Evolutionary conservation across 2,113 vertebrate genomes (phyloP).

Genomic region (Xiphorhynchus elegans): DNA sequence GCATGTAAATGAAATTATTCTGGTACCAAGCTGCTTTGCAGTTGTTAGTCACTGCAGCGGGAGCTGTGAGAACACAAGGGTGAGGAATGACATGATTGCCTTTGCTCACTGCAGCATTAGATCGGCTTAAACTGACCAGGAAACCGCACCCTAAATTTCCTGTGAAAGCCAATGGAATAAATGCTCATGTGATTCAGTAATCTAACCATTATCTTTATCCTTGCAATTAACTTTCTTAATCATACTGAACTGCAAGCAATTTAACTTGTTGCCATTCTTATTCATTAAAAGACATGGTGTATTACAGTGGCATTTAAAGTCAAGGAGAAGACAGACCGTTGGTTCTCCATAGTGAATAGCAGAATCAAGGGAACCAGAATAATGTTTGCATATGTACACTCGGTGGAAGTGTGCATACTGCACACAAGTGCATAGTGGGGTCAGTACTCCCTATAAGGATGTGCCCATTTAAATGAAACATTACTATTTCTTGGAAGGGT

Average conservation of each 20-base stretch:
- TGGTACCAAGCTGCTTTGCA: not conserved
- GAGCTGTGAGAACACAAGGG: not conserved
- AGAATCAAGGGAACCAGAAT: not conserved
- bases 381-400: not conserved
- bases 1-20: not conserved
- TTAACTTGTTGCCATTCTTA: not conserved
- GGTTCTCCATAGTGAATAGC: not conserved
- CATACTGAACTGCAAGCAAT: not conserved
- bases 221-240: not conserved
- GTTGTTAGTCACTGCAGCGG: not conserved
- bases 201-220: not conserved
- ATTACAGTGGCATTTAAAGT: not conserved
- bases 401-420: not conserved
- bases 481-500: not conserved
- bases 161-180: not conserved
- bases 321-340: not conserved
- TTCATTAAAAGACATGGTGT: not conserved
- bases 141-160: not conserved
- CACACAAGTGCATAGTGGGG: not conserved
- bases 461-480: not conserved
- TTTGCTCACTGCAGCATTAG: not conserved
- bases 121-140: not conserved
- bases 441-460: not conserved
- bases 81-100: not conserved
- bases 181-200: not conserved